Percentiles rank a stretch among this genome's conserved stretches.
These are phyloP conservation scores for Sebastes nivosus DNA, from an alignment of 2,797 vertebrate genomes.

Conservation along the genomic window DNA sequence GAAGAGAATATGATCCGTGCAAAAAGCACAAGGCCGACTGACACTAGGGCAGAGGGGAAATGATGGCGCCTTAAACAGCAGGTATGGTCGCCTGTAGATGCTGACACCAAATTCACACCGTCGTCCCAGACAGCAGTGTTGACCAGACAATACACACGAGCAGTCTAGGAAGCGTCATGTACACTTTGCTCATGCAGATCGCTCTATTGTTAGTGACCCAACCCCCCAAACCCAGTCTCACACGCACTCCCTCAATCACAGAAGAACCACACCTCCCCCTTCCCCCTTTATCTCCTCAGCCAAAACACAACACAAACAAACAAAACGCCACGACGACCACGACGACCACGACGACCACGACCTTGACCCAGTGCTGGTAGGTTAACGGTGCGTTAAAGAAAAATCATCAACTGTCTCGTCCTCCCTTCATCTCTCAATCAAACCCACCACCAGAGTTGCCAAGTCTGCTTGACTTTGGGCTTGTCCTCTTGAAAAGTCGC, in stretches of 20 bases:
- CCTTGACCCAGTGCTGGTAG: conserved; percentile 7
- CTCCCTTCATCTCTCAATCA: background rate
- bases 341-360: conserved; percentile 56
- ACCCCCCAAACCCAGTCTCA: conserved; percentile 19
- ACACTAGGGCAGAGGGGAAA: conserved; percentile 39
- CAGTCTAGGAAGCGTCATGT: conserved; percentile 4
- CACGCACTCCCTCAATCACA: background rate
- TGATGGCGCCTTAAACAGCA: conserved; percentile 15
- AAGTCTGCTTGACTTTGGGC: no score
- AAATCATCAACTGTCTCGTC: background rate
- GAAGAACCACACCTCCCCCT: background rate
- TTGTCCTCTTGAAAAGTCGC: no score
- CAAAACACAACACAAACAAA: conserved; percentile 39
- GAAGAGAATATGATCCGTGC: conserved; percentile 56
- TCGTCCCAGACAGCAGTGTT: conserved; percentile 7
- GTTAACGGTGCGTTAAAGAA: conserved; percentile 12
- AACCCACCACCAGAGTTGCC: background rate
- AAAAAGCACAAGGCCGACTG: conserved; percentile 38
- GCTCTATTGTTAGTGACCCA: conserved; percentile 47
- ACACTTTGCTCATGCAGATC: conserved; percentile 51
- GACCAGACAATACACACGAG: conserved; percentile 42
- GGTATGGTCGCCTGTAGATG: conserved; percentile 13
- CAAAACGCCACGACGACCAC: conserved; percentile 62
- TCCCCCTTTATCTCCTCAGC: background rate
- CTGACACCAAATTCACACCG: conserved; percentile 9